Conservation (phyloP, 2,113 vertebrate genomes). For the Ammodytes marinus region DNA sequence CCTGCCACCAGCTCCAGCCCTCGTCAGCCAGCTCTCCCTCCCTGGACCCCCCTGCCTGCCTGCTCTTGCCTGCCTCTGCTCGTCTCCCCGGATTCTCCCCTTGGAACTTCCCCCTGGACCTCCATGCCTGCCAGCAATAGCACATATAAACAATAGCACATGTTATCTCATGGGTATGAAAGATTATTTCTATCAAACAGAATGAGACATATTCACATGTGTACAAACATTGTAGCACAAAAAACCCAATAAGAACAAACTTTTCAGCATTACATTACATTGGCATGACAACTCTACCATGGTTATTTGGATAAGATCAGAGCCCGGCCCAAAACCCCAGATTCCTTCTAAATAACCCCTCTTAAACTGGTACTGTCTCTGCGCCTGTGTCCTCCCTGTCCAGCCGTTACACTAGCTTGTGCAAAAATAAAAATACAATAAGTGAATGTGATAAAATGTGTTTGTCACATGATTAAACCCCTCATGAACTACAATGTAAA, state of each 20-base stretch:
- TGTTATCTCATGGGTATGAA: conserved; percentile 26
- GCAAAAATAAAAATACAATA: background rate
- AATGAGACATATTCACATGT: background rate
- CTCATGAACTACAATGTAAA: conserved; percentile 38
- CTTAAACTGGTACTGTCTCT: too few relatives aligned
- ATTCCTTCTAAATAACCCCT: too few relatives aligned
- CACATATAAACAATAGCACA: background rate
- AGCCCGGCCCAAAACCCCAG: too few relatives aligned
- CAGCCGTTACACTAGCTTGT: background rate
- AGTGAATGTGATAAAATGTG: background rate
- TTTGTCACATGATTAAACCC: conserved; percentile 33
- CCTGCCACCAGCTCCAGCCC: too few relatives aligned
- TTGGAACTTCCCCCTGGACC: too few relatives aligned
- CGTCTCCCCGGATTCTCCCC: too few relatives aligned
- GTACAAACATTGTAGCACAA: background rate
- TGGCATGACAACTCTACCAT: background rate
- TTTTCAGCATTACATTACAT: background rate
- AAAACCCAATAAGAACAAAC: background rate
- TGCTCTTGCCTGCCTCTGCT: too few relatives aligned
- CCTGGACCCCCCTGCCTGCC: too few relatives aligned
- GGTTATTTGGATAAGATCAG: background rate
- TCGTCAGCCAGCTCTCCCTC: too few relatives aligned
- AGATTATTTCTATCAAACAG: conserved; percentile 23
- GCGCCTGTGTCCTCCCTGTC: too few relatives aligned
- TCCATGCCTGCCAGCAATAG: too few relatives aligned